These are phyloP conservation scores for Belonocnema kinseyi DNA, from an alignment of 1,140 invertebrate genomes.

Conservation along the genomic window DNA sequence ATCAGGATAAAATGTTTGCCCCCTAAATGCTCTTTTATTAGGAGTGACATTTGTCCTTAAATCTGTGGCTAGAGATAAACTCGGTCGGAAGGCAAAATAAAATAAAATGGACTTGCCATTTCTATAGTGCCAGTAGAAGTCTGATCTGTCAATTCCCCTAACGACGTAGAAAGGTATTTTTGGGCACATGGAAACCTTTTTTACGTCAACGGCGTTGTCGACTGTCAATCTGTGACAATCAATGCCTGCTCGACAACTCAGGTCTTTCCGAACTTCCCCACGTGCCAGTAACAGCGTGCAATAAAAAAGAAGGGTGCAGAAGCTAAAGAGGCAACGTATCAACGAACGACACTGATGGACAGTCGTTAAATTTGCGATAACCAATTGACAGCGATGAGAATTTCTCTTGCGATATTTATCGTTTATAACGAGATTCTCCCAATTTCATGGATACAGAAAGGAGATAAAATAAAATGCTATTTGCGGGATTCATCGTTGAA, in stretches of 20 bases:
- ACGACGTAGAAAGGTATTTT: slow-evolving; percentile 20
- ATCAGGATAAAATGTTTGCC: background rate
- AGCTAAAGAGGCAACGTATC: slow-evolving; percentile 13
- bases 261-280: slow-evolving; percentile 21
- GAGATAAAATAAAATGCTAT: too few relatives aligned
- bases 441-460: too few relatives aligned
- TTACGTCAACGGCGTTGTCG: slow-evolving; percentile 19
- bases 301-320: background rate
- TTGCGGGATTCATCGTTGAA: too few relatives aligned
- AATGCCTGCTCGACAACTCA: slow-evolving; percentile 25
- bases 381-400: too few relatives aligned
- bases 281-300: background rate
- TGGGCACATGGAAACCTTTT: slow-evolving; percentile 25
- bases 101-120: slow-evolving; percentile 10
- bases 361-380: background rate
- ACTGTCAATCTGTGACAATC: slow-evolving; percentile 31
- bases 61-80: slow-evolving; percentile 6
- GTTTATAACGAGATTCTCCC: too few relatives aligned
- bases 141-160: slow-evolving; percentile 24
- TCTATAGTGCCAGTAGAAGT: slow-evolving; percentile 17
- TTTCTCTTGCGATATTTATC: too few relatives aligned
- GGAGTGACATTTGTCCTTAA: slow-evolving; percentile 25
- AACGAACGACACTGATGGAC: slow-evolving; percentile 25
- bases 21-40: slow-evolving; percentile 16
- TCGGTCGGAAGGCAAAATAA: slow-evolving; percentile 8